Evolutionary conservation across 2,888 invertebrate species (phyloP).

Genomic region (Erebia ligea): DNA sequence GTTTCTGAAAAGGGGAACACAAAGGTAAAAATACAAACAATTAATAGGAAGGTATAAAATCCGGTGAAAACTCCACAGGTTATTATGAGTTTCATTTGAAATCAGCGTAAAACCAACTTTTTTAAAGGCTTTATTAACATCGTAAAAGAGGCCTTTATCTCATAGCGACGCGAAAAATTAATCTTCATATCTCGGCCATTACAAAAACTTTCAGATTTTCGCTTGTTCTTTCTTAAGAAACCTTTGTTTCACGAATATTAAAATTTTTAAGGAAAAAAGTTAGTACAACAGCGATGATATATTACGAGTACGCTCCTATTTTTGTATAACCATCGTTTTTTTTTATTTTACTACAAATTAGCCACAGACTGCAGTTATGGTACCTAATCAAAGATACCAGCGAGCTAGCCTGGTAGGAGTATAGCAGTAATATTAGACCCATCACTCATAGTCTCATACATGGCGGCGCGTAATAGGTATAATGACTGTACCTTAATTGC

Average conservation of each 20-base stretch:
- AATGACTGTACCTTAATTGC: too few relatives aligned
- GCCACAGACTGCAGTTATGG: too few relatives aligned
- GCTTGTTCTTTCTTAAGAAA: conserved; percentile 35
- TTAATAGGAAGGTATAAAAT: not conserved
- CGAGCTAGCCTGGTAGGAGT: too few relatives aligned
- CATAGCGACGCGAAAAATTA: conserved; percentile 45
- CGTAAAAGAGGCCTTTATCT: conserved; percentile 40
- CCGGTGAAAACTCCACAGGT: conserved; percentile 1
- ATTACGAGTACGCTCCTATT: not conserved
- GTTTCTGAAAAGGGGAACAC: not conserved
- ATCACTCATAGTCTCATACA: too few relatives aligned
- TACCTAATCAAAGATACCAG: too few relatives aligned
- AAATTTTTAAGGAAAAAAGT: conserved; percentile 20
- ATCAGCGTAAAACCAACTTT: conserved; percentile 15
- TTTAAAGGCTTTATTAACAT: conserved; percentile 44
- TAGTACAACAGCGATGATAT: not conserved
- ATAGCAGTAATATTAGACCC: too few relatives aligned
- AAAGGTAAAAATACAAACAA: not conserved
- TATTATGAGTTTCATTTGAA: conserved; percentile 17
- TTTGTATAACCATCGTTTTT: not conserved
- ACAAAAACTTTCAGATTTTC: conserved; percentile 40
- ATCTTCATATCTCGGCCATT: conserved; percentile 47
- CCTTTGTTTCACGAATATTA: conserved; percentile 38
- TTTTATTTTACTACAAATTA: too few relatives aligned
- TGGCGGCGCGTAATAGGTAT: too few relatives aligned